Evolutionary conservation across 2,888 invertebrate species (phyloP).

Genomic region (Netelia virgata): DNA sequence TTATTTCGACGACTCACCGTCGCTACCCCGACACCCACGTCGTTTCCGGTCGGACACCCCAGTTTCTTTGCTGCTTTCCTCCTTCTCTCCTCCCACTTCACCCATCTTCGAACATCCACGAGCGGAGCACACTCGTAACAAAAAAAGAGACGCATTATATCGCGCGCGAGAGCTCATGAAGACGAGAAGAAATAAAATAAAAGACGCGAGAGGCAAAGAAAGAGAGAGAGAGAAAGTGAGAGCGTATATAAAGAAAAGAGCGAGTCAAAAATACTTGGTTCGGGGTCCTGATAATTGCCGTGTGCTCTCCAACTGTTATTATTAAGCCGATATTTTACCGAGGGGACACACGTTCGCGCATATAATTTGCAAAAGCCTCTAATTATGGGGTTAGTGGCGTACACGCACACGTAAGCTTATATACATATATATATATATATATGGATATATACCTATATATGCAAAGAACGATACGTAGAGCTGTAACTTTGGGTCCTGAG

Average conservation of each 20-base stretch:
- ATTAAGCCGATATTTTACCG: constrained; percentile 85
- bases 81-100: constrained; percentile 53
- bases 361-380: constrained; percentile 85
- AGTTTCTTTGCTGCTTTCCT: constrained; percentile 63
- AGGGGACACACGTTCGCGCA: constrained; percentile 85
- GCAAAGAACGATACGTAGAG: constrained; percentile 34
- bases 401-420: constrained; percentile 48
- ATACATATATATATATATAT: constrained; percentile 8
- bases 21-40: constrained; percentile 77
- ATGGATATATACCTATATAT: constrained; percentile 18
- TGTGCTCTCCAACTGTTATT: constrained; percentile 85
- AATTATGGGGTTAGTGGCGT: constrained; percentile 83
- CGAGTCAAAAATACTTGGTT: constrained; percentile 71
- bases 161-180: constrained; percentile 57
- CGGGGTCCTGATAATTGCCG: constrained; percentile 83
- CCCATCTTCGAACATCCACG: constrained; percentile 57
- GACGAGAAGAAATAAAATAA: constrained; percentile 70
- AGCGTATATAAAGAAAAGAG: constrained; percentile 70
- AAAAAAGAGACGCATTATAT: constrained; percentile 72
- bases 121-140: constrained; percentile 47
- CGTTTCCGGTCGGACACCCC: constrained; percentile 74
- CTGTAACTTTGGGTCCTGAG: constrained; percentile 53
- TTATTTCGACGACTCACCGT: constrained; percentile 74
- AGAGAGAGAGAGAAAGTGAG: constrained; percentile 67
- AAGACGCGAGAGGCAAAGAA: constrained; percentile 4